Conservation (phyloP, 2,113 vertebrate genomes). For the Pantherophis guttatus region DNA sequence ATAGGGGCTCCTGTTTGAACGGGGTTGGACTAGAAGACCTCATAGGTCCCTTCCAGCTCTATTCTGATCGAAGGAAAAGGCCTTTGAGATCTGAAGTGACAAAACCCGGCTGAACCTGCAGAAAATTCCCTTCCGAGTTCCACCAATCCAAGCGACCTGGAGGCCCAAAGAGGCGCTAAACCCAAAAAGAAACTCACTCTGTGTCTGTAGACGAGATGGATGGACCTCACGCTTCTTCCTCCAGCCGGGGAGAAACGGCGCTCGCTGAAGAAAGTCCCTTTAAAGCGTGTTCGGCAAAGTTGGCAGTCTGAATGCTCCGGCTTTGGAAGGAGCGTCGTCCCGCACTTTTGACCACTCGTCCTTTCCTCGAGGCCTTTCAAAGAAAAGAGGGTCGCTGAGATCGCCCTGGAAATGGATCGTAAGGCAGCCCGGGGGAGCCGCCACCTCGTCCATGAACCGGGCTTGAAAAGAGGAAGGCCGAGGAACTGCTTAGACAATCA, state of each 20-base stretch:
- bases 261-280: not conserved
- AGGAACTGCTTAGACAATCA: not conserved
- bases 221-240: not conserved
- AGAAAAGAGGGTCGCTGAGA: not conserved
- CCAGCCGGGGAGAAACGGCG: not conserved
- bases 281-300: not conserved
- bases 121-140: not conserved
- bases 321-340: not conserved
- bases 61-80: not conserved
- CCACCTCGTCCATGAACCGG: not conserved
- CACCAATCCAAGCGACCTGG: not conserved
- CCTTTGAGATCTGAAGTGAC: not conserved
- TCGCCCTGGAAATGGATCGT: not conserved
- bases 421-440: not conserved
- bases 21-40: not conserved
- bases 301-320: not conserved
- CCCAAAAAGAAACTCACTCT: not conserved
- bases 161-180: not conserved
- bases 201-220: not conserved
- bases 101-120: not conserved
- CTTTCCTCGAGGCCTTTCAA: not conserved
- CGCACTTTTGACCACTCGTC: not conserved
- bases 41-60: not conserved
- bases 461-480: not conserved
- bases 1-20: not conserved